Evolutionary conservation across 2,797 vertebrate species (phyloP).

Genomic region (Sebastes hopkinsi): DNA sequence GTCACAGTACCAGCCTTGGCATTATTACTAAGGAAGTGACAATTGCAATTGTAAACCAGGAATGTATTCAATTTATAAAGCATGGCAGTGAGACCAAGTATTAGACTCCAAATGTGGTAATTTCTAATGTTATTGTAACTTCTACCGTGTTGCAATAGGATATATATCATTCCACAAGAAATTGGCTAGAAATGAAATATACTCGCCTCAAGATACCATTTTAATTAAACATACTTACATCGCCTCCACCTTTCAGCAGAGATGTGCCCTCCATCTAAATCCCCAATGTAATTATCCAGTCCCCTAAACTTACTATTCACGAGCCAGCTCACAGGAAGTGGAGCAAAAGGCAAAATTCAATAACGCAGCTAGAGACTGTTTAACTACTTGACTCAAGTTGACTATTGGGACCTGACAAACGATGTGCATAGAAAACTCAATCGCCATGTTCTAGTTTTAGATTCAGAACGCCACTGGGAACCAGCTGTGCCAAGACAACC

Average conservation of each 20-base stretch:
- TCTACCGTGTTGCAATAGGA: neutral
- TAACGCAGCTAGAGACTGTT: slow-evolving; percentile 45
- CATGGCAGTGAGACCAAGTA: neutral
- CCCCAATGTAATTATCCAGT: slow-evolving; percentile 13
- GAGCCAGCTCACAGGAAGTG: neutral
- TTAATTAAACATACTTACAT: slow-evolving; percentile 8
- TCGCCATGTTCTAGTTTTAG: slow-evolving; percentile 42
- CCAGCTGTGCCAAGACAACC: slow-evolving; percentile 55
- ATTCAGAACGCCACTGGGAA: slow-evolving; percentile 38
- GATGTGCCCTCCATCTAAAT: slow-evolving; percentile 3
- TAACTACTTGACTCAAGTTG: slow-evolving; percentile 46
- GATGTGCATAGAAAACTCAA: slow-evolving; percentile 51
- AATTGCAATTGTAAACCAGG: neutral
- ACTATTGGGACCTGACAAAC: slow-evolving; percentile 37
- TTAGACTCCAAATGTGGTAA: neutral
- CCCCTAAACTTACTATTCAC: slow-evolving; percentile 27
- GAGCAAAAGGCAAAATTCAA: slow-evolving; percentile 55
- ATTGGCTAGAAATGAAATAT: neutral
- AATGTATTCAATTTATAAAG: neutral
- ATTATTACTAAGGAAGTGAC: slow-evolving; percentile 17
- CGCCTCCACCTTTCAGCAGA: slow-evolving; percentile 12
- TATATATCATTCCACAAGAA: neutral
- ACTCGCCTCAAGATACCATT: neutral
- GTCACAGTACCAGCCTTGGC: neutral
- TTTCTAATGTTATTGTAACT: neutral